Evolutionary conservation across 2,797 vertebrate species (phyloP), one percentile per base, ranked within the genome.

Genomic region (Crax fasciolata): DNA sequence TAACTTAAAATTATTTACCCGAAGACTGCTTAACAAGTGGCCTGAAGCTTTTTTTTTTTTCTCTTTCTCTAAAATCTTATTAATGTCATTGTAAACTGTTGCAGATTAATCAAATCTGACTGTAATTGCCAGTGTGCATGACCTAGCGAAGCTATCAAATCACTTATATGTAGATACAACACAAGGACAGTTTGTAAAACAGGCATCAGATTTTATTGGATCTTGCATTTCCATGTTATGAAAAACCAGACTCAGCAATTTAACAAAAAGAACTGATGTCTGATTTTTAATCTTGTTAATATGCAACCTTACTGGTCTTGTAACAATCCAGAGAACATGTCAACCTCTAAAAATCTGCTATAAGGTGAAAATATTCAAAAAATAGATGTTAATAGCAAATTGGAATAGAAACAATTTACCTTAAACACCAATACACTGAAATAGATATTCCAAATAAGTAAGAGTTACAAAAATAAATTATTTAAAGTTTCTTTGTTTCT

Each of bases 201-300:
- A 72, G 38, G 13, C n/a, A 67, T 68, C 27, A 61, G 38, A 66
- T 96, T 93, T 93, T 91, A 89, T 67, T 95, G 13, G 21, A 41
- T 89, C 55, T 95, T 93, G 39, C n/a, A 84, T 94, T 96, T 93
- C 57, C 89, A 61, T 79, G 32, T 62, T 39, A 30, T 43, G 73
- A 87, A 96, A 32, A 32, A 83, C 85, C 30, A 77, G 49, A 91
- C 48, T 94, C n/a, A 17, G 39, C 25, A 55, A 92, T 92, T 96
- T 94, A 88, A 51, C 44, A 74, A 32, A 90, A 87, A 59, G 58
- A 95, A 78, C 11, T 87, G n/a, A 71, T 54, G 19, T 41, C 38
- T 83, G 23, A 41, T 84, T 87, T 90, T 87, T 66, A n/a, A 67
- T 59, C 41, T 80, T 70, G 13, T 65, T 91, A 80, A 85, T 75